These are phyloP conservation scores for Bradypodion ventrale DNA, from an alignment of 2,797 vertebrate species.

Conservation along the genomic window DNA sequence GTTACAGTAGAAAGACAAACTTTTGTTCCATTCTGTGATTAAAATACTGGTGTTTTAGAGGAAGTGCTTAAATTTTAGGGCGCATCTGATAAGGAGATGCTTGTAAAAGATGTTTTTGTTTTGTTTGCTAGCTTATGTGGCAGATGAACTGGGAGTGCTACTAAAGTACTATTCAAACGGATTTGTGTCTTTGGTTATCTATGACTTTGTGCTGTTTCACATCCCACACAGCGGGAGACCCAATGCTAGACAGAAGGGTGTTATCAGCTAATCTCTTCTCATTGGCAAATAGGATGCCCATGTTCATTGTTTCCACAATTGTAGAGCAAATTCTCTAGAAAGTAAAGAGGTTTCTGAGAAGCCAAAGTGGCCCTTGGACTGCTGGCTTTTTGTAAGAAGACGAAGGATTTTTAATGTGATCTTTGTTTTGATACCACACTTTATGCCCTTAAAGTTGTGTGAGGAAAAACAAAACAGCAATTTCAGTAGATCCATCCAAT, in stretches of 20 bases:
- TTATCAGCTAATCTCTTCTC: neutral
- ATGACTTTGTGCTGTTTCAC: neutral
- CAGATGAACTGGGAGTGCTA: neutral
- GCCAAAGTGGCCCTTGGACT: neutral
- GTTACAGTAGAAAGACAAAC: too few relatives aligned
- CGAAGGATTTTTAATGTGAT: neutral
- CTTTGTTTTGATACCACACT: neutral
- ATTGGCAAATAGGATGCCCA: neutral
- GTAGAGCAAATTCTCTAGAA: neutral
- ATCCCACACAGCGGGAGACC: neutral
- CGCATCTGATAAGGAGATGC: neutral
- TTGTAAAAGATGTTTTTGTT: neutral
- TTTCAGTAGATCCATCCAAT: constrained; percentile 29
- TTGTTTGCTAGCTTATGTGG: too few relatives aligned
- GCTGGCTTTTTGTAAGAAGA: neutral
- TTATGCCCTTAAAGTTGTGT: neutral
- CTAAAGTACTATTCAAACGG: neutral
- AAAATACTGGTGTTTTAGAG: neutral
- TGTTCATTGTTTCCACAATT: neutral
- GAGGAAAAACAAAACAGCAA: constrained; percentile 32
- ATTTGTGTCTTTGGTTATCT: neutral
- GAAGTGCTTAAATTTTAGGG: neutral
- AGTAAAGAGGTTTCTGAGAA: neutral
- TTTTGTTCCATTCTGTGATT: too few relatives aligned
- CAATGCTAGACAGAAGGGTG: neutral